phyloP scores from a whole-genome alignment of 2,888 invertebrate genomes.

The Xestia c-nigrum region DNA sequence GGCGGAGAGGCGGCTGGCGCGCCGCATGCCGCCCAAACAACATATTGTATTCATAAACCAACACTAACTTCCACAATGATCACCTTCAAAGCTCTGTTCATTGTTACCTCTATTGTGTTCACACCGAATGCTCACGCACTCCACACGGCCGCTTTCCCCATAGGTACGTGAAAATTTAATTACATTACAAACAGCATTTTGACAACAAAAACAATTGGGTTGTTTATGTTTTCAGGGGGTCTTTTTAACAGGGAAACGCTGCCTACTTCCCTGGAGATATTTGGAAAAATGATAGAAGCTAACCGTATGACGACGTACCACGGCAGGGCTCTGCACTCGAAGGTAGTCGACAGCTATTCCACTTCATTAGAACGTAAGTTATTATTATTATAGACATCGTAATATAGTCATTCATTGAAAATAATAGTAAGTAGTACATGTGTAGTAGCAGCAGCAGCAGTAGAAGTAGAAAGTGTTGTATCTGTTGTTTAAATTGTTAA shows the following conservation, averaged over 20 bases:
- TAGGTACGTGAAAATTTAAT: slow-evolving; percentile 75
- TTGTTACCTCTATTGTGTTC: slow-evolving; percentile 58
- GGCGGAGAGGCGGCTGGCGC: slow-evolving; percentile 76
- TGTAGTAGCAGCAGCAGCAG: not conserved
- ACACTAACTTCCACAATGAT: slow-evolving; percentile 69
- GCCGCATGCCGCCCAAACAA: slow-evolving; percentile 76
- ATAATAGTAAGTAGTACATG: not conserved
- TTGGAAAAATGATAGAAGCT: slow-evolving; percentile 74
- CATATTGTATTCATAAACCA: slow-evolving; percentile 62
- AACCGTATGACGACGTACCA: slow-evolving; percentile 75
- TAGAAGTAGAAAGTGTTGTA: not conserved
- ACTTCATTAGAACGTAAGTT: slow-evolving; percentile 83
- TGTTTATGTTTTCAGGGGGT: slow-evolving; percentile 83
- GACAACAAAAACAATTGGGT: slow-evolving; percentile 38
- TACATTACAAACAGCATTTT: slow-evolving; percentile 23
- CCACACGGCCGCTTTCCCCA: slow-evolving; percentile 75
- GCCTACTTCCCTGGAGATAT: slow-evolving; percentile 74
- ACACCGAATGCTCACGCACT: slow-evolving; percentile 61
- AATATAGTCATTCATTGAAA: not conserved
- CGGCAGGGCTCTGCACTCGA: slow-evolving; percentile 75
- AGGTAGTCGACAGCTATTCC: slow-evolving; percentile 82
- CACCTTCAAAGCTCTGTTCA: slow-evolving; percentile 65
- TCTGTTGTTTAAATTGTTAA: not conserved
- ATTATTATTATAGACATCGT: slow-evolving; percentile 18
- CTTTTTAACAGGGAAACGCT: slow-evolving; percentile 84